phyloP scores from a whole-genome alignment of 2,888 invertebrate species.

The Coelogynopora nodosa region DNA sequence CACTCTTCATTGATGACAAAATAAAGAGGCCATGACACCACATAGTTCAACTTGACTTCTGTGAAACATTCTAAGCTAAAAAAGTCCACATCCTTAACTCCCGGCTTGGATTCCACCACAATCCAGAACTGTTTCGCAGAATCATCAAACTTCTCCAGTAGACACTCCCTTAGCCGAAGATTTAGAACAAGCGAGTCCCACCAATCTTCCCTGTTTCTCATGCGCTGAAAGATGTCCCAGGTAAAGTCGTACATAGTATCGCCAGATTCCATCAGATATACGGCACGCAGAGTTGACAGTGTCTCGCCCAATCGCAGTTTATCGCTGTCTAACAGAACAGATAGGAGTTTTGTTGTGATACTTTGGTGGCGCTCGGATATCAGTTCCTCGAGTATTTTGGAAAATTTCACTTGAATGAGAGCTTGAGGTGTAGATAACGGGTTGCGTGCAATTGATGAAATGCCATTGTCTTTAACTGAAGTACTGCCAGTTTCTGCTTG shows the following conservation, averaged over 20 bases:
- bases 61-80: constrained; percentile 1
- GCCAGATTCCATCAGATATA: constrained; percentile 61
- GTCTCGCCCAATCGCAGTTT: background rate
- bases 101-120: background rate
- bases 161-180: constrained; percentile 55
- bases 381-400: background rate
- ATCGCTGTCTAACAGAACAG: background rate
- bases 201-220: constrained; percentile 54
- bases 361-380: background rate
- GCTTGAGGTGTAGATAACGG: background rate
- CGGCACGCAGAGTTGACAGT: background rate
- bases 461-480: background rate
- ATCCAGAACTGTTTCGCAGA: background rate
- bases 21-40: constrained; percentile 60
- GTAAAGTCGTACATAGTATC: constrained; percentile 61
- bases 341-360: background rate
- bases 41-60: constrained; percentile 39
- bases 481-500: background rate
- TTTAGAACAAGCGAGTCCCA: constrained; percentile 56
- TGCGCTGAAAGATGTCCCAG: constrained; percentile 58
- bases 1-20: constrained; percentile 55
- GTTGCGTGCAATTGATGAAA: background rate
- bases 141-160: constrained; percentile 51
- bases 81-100: background rate
- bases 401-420: background rate